These are phyloP conservation scores for Semnornis frantzii DNA, from an alignment of 2,113 vertebrate species.

Conservation along the genomic window DNA sequence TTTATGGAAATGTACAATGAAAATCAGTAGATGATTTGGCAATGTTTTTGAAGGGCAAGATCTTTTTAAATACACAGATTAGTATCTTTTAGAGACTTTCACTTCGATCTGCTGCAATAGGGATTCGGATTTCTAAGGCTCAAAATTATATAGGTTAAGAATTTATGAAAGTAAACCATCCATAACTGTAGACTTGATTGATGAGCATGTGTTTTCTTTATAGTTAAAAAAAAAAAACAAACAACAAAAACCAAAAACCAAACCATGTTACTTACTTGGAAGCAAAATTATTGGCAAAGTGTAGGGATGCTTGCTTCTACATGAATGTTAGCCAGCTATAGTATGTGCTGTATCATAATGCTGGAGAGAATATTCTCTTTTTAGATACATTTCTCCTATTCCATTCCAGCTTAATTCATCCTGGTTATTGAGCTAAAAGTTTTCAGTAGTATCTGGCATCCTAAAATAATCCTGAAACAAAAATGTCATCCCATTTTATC, in stretches of 20 bases:
- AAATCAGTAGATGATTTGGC: neutral
- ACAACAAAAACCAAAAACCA: neutral
- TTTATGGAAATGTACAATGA: neutral
- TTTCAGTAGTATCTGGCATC: neutral
- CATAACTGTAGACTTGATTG: neutral
- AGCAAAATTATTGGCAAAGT: neutral
- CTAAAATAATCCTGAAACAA: neutral
- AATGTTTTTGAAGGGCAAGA: neutral
- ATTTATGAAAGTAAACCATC: neutral
- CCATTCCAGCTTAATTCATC: neutral
- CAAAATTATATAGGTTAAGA: neutral
- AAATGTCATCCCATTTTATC: too few relatives aligned
- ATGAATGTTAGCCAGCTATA: neutral
- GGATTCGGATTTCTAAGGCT: neutral
- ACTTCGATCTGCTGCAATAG: neutral
- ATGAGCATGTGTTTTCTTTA: neutral
- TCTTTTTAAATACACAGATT: neutral
- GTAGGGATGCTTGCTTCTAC: neutral
- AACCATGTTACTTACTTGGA: neutral
- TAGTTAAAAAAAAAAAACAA: neutral
- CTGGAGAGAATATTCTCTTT: neutral
- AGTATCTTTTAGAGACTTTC: neutral
- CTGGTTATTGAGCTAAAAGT: neutral
- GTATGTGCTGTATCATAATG: neutral
- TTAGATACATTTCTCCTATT: neutral